A percentile compares a stretch with the other conserved stretches of the same genome.
Conservation (phyloP, 2,888 invertebrate species). For the Torymus aiolomorphi region DNA sequence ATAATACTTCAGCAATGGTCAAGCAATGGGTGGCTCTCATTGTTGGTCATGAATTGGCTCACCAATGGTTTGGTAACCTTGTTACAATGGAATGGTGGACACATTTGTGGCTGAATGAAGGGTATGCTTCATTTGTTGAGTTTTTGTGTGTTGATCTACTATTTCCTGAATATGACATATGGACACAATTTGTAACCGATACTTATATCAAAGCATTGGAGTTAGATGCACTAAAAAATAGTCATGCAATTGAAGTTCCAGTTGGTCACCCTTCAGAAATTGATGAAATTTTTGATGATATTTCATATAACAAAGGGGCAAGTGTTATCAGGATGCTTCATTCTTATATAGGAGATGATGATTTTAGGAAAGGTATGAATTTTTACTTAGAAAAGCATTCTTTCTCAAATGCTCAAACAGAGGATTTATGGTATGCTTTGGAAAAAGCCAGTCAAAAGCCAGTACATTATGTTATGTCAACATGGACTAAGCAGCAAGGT, state of each 20-base stretch:
- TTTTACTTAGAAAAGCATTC: constrained; percentile 88
- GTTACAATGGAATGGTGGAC: constrained; percentile 99
- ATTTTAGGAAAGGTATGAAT: constrained; percentile 95
- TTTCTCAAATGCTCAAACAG: constrained; percentile 94
- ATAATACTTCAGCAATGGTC: constrained; percentile 90
- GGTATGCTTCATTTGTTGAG: constrained; percentile 97
- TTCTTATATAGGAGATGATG: constrained; percentile 93
- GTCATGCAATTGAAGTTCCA: constrained; percentile 97
- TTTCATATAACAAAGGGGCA: constrained; percentile 97
- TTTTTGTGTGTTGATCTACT: constrained; percentile 94
- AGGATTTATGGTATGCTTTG: constrained; percentile 94
- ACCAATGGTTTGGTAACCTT: constrained; percentile 99
- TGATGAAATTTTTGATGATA: constrained; percentile 98
- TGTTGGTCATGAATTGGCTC: constrained; percentile 94
- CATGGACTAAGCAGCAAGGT: constrained; percentile 97
- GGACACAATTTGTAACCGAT: constrained; percentile 96
- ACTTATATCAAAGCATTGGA: constrained; percentile 90
- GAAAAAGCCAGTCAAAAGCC: constrained; percentile 93
- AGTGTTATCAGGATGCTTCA: constrained; percentile 95
- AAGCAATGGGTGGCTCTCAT: constrained; percentile 93
- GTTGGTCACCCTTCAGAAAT: constrained; percentile 96
- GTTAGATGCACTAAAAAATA: constrained; percentile 91
- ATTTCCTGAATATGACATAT: constrained; percentile 97
- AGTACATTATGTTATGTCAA: constrained; percentile 93
- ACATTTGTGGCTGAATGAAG: constrained; percentile 96